Percentiles rank a stretch among this genome's conserved stretches.
phyloP scores from a whole-genome alignment of 2,113 vertebrate species.

The Ceyx margarethae region DNA sequence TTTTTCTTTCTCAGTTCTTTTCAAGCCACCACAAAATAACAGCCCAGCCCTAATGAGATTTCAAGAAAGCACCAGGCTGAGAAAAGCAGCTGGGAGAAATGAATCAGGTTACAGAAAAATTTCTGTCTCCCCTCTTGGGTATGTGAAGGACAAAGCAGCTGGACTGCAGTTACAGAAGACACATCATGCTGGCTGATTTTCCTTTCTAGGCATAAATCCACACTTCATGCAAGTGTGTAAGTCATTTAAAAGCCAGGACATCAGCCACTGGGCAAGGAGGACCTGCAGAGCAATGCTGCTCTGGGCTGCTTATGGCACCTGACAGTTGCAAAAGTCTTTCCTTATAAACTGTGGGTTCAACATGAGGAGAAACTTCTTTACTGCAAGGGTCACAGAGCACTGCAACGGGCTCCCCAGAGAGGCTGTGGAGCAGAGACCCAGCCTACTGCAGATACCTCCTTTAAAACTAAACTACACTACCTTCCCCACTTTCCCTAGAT shows the following conservation, averaged over 20 bases:
- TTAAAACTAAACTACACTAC: neutral
- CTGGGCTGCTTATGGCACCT: neutral
- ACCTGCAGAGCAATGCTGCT: neutral
- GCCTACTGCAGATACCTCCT: neutral
- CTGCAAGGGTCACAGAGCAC: no score
- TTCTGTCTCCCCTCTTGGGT: neutral
- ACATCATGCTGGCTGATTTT: neutral
- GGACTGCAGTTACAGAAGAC: neutral
- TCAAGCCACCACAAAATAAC: constrained; percentile 1
- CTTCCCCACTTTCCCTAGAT: neutral
- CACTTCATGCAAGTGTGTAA: neutral
- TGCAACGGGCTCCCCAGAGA: no score
- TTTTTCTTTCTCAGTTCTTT: neutral
- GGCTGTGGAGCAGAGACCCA: neutral
- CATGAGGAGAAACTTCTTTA: no score
- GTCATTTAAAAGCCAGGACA: neutral
- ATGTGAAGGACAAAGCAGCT: neutral
- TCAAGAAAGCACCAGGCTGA: neutral
- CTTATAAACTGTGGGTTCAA: neutral
- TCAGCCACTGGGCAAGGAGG: neutral
- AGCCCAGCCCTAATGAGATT: constrained; percentile 4
- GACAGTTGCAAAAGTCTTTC: neutral
- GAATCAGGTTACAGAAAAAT: neutral
- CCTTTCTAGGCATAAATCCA: neutral
- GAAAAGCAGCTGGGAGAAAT: neutral